Base-by-base conservation (phyloP, 2,113 vertebrate genomes). In the Bombycilla garrulus region DNA sequence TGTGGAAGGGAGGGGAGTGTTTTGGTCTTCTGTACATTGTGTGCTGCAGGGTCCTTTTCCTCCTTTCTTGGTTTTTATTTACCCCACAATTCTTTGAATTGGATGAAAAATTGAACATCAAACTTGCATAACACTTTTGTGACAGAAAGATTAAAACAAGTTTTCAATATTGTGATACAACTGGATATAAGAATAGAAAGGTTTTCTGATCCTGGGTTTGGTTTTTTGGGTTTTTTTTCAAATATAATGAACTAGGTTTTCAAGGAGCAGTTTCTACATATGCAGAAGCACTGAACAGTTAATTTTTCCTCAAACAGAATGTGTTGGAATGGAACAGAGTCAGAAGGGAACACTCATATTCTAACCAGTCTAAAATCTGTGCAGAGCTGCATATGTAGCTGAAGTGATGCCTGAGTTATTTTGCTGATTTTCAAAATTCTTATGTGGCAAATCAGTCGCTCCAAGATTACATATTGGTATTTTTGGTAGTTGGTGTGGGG, bases 191-290 rank as follows among this genome's bases (percentile, higher is more conserved):
- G 12, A 80, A 76, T 21, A 48, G 31, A 69, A 78, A 45, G 21
- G 8, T 53, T 29, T 76, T 71, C 15, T 64, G 61, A 74, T 65
- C 44, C 26, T 84, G 12, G 9, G 6, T 48, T 82, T 81, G 25
- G 0, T 11, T 33, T 73, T 28, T 38, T 17, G 21, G 16, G 0
- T 0, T 11, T 17, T 35, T 9, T 62, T 40, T 38, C 24, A 57
- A 88, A 40, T 10, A 14, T n/a, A 91, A 48, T 26, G 11, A 60
- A 21, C 12, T 54, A 40, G 22, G 14, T 72, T 86, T 96, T 92
- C 36, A 78, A 71, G 74, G 31, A 91, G 33, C 17, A 40, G 28
- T 25, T 84, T 36, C 78, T 87, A 45, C 44, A 23, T 65, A 50
- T 19, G 24, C 31, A 73, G 29, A 77, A 62, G 19, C 23, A 45